A percentile compares a stretch with the other conserved stretches of the same genome.
phyloP scores from a whole-genome alignment of 2,888 invertebrate genomes.

The Tenthredo livida region DNA sequence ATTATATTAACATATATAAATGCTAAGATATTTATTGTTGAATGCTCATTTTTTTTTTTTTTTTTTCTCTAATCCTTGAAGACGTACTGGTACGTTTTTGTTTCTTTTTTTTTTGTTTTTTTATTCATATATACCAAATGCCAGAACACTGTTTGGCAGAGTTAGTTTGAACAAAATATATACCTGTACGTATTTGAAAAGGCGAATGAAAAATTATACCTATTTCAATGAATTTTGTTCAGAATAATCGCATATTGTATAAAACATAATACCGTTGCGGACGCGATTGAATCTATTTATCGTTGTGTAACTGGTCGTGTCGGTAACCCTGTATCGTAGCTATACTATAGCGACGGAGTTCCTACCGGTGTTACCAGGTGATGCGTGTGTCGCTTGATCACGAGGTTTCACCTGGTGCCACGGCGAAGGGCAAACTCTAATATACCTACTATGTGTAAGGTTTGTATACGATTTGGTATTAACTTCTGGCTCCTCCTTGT shows the following conservation, averaged over 20 bases:
- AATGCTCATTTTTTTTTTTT: conserved; percentile 64
- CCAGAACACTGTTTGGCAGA: not conserved
- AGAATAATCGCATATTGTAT: not conserved
- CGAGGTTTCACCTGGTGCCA: conserved; percentile 45
- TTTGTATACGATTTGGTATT: conserved; percentile 15
- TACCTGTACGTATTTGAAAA: not conserved
- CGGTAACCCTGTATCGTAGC: conserved; percentile 24
- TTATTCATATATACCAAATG: not conserved
- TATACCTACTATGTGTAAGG: not conserved
- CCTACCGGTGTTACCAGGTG: conserved; percentile 43
- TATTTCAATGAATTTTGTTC: not conserved
- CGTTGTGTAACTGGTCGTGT: not conserved
- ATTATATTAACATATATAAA: conserved; percentile 45
- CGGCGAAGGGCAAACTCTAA: conserved; percentile 20
- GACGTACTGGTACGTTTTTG: conserved; percentile 75
- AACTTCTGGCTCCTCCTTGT: not conserved
- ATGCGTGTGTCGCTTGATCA: conserved; percentile 33
- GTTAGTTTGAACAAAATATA: conserved; percentile 54
- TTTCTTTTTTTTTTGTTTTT: not conserved
- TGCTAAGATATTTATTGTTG: conserved; percentile 62
- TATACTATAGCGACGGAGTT: not conserved
- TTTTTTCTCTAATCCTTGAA: conserved; percentile 51
- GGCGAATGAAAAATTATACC: not conserved
- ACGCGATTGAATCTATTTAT: conserved; percentile 11
- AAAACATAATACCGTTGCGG: not conserved